Evolutionary conservation across 2,888 invertebrate genomes (phyloP).

Genomic region (Eretmocerus hayati): DNA sequence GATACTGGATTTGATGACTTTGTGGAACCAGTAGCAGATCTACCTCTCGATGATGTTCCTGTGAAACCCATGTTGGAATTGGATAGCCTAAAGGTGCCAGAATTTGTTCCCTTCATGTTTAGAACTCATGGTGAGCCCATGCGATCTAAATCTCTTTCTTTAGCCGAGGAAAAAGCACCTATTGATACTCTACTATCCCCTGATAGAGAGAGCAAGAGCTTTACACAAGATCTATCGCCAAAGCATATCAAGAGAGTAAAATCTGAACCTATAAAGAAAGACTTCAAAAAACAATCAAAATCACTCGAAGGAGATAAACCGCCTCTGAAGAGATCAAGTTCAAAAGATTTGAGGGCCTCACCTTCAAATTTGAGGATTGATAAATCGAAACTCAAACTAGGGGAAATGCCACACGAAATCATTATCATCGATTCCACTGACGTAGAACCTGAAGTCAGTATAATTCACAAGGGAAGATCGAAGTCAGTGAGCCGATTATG

Average conservation of each 20-base stretch:
- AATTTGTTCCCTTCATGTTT: constrained; percentile 42
- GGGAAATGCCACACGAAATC: constrained; percentile 45
- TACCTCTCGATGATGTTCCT: constrained; percentile 43
- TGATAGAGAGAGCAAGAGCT: constrained; percentile 41
- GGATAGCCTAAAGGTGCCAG: constrained; percentile 43
- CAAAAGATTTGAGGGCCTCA: constrained; percentile 37
- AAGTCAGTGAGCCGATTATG: constrained; percentile 40
- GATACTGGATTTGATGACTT: constrained; percentile 45
- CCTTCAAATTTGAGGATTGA: constrained; percentile 39
- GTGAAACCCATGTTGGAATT: constrained; percentile 41
- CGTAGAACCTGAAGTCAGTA: constrained; percentile 41
- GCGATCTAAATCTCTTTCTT: constrained; percentile 41
- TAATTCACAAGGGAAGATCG: constrained; percentile 43
- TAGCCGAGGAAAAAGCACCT: constrained; percentile 44
- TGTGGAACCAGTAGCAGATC: constrained; percentile 44
- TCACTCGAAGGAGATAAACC: constrained; percentile 44
- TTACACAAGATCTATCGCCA: constrained; percentile 42
- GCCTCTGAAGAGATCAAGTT: constrained; percentile 37
- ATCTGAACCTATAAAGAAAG: constrained; percentile 38
- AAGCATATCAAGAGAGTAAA: constrained; percentile 36
- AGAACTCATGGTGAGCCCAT: constrained; percentile 42
- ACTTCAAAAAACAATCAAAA: constrained; percentile 44
- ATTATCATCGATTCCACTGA: constrained; percentile 45
- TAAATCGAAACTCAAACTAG: constrained; percentile 42
- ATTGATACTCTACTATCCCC: constrained; percentile 44